Evolutionary conservation across 2,888 invertebrate genomes (phyloP), one percentile per base, ranked within the genome.

Genomic region (Rhorus exstirpatorius): DNA sequence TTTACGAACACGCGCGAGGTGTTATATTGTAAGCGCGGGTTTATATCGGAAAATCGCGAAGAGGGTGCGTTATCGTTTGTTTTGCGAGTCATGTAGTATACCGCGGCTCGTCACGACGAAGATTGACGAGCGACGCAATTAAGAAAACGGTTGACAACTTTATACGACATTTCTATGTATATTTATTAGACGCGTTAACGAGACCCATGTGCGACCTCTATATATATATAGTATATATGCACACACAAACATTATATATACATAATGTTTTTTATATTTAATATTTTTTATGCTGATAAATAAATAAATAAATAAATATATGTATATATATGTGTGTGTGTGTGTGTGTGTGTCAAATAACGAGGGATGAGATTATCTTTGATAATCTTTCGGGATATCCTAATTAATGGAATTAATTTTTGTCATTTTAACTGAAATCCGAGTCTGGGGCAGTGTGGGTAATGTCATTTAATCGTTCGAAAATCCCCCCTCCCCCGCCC

Each of bases 121-220:
- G 72, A 61, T 77, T 76, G 76, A 63, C 63, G 61, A 53, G 63
- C 41, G 51, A 55, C 55, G 61, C 53, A 61, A 77, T 81, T 75
- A 80, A 79, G 68, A 74, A 68, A 68, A 44, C 53, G 44, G 35
- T n/a, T n/a, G n/a, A n/a, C 12, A 55, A 41, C 6, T 14, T 14
- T 55, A 17, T 26, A 55, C 17, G 35, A 31, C 14, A 8, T 51
- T 14, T 24, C 17, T 51, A 41, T 51, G 49, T 49, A 60, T 41
- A 63, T 46, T 31, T 38, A 51, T 53, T n/a, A n/a, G 38, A 58
- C 63, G 12, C 46, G 19, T 38, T 77, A 44, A 71, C 61, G 53
- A 61, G 70, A 35, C 24, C 63, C 41, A 24, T 63, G 24, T 44
- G 10, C 44, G 41, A 3, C 3, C 41, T 10, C 6, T 41, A 7